A percentile compares a stretch with the other conserved stretches of the same genome.
These are phyloP conservation scores for Trypoxylus dichotomus DNA, from an alignment of 1,140 invertebrate genomes.

Conservation along the genomic window DNA sequence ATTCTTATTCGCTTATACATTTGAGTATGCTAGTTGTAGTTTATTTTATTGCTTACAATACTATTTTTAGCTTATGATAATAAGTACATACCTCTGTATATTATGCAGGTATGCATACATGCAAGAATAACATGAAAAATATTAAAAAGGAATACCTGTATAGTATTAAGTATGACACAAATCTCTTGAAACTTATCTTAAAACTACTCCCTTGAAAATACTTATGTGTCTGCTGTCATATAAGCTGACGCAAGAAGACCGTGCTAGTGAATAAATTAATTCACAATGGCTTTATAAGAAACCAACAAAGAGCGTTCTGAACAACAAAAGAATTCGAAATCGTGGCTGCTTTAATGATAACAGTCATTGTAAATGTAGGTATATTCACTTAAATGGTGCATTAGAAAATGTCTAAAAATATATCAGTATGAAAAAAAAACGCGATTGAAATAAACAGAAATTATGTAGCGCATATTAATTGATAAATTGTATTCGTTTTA, in stretches of 20 bases:
- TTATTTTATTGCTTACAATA: too few relatives aligned
- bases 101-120: neutral
- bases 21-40: too few relatives aligned
- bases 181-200: neutral
- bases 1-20: too few relatives aligned
- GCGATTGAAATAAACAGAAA: too few relatives aligned
- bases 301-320: neutral
- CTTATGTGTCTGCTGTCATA: too few relatives aligned
- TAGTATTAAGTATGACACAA: conserved; percentile 1
- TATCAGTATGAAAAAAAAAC: too few relatives aligned
- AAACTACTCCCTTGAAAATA: neutral
- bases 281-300: neutral
- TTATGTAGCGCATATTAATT: too few relatives aligned
- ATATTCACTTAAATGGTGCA: neutral
- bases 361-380: neutral
- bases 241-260: neutral
- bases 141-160: neutral
- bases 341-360: neutral
- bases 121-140: neutral
- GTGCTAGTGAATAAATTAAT: conserved; percentile 5
- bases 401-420: too few relatives aligned
- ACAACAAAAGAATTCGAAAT: conserved; percentile 13
- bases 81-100: too few relatives aligned
- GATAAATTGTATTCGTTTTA: too few relatives aligned
- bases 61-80: neutral